phyloP scores from a whole-genome alignment of 2,113 vertebrate genomes.

The Erythrocercus mccallii region DNA sequence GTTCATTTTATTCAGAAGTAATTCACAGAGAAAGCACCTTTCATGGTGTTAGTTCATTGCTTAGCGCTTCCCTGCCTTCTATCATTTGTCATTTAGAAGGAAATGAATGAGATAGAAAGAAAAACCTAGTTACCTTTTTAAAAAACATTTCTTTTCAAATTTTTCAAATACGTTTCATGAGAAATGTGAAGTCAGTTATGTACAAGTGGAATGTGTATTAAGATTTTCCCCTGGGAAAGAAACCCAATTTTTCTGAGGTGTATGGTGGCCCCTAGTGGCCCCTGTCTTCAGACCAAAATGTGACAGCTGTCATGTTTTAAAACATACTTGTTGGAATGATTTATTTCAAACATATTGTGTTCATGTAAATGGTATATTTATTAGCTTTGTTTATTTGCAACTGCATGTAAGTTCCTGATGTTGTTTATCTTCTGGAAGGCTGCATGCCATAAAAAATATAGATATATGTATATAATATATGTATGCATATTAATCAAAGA shows the following conservation, averaged over 20 bases:
- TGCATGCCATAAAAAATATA: not conserved
- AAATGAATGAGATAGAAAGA: not conserved
- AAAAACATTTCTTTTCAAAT: not conserved
- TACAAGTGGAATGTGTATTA: not conserved
- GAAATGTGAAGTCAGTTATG: not conserved
- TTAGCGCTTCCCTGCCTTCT: not conserved
- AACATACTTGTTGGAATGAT: not conserved
- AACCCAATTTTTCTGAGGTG: not conserved
- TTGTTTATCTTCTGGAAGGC: not conserved
- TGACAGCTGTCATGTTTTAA: not conserved
- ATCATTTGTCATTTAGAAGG: not conserved
- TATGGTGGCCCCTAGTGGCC: slow-evolving; percentile 53
- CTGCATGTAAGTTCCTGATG: not conserved
- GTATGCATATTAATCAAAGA: not conserved
- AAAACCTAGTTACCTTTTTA: not conserved
- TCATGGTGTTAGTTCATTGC: not conserved
- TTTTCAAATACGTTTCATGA: not conserved
- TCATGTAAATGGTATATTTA: not conserved
- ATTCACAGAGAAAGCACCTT: not conserved
- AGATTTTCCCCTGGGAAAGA: not conserved
- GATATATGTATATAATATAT: not conserved
- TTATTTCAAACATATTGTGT: not conserved
- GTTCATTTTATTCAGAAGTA: not conserved
- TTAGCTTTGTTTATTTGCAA: not conserved
- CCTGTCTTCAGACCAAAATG: not conserved